These are phyloP conservation scores for Mola mola DNA, from an alignment of 2,113 vertebrate genomes.

Conservation along the genomic window DNA sequence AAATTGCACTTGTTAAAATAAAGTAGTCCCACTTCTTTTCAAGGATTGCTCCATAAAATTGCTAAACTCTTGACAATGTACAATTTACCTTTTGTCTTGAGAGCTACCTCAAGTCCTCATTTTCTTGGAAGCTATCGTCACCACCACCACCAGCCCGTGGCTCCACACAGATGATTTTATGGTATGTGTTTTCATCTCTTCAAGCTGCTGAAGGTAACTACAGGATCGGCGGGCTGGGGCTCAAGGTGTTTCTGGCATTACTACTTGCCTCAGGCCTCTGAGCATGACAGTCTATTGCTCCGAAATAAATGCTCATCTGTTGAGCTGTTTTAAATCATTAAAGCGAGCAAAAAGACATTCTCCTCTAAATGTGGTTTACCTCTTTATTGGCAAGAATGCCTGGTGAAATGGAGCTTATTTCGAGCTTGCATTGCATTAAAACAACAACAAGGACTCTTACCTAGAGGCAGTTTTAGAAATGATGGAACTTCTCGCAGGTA, in stretches of 20 bases:
- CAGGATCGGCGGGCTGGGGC: constrained; percentile 9
- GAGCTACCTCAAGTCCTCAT: constrained; percentile 4
- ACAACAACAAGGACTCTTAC: constrained; percentile 76
- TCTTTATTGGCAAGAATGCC: constrained; percentile 15
- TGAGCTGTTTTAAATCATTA: constrained; percentile 24
- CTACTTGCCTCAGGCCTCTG: constrained; percentile 37
- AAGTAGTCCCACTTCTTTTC: not conserved
- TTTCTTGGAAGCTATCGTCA: not conserved
- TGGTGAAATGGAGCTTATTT: constrained; percentile 23
- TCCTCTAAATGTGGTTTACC: constrained; percentile 5
- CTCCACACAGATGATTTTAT: constrained; percentile 36
- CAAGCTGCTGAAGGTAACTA: constrained; percentile 39
- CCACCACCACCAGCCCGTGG: constrained; percentile 12
- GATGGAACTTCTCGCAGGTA: constrained; percentile 94
- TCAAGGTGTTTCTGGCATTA: constrained; percentile 46
- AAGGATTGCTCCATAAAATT: constrained; percentile 4
- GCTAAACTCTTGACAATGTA: not conserved
- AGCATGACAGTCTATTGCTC: constrained; percentile 48
- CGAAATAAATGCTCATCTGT: constrained; percentile 46
- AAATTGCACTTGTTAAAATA: too few species aligned
- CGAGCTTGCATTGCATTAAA: not conserved
- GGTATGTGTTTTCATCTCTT: constrained; percentile 26
- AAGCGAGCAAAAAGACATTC: constrained; percentile 26
- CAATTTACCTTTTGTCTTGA: constrained; percentile 7
- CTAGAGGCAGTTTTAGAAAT: constrained; percentile 94